phyloP scores from a whole-genome alignment of 2,888 invertebrate genomes.

The Polia nebulosa region DNA sequence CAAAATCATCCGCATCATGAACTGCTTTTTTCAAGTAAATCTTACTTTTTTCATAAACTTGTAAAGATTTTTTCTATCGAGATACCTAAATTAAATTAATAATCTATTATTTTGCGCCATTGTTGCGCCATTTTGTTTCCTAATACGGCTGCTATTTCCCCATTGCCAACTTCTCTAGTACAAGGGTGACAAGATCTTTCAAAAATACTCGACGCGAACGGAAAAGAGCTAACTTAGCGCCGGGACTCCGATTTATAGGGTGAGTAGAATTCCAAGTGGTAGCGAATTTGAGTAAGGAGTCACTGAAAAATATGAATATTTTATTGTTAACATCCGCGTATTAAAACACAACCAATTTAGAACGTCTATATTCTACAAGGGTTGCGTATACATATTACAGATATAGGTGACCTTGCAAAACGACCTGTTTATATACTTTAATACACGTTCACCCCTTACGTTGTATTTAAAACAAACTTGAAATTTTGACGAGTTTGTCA shows the following conservation, averaged over 20 bases:
- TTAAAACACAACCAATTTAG: too few species aligned
- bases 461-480: too few species aligned
- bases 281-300: background rate
- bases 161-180: slow-evolving; percentile 34
- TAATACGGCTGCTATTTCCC: slow-evolving; percentile 30
- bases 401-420: background rate
- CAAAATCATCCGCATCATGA: too few species aligned
- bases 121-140: slow-evolving; percentile 5
- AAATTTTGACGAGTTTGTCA: too few species aligned
- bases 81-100: background rate
- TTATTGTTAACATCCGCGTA: background rate
- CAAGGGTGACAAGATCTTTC: slow-evolving; percentile 53
- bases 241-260: slow-evolving; percentile 19
- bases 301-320: background rate
- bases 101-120: background rate
- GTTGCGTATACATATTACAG: too few species aligned
- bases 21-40: too few species aligned
- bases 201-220: slow-evolving; percentile 48
- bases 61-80: too few species aligned
- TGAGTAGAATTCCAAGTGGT: slow-evolving; percentile 19
- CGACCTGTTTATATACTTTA: background rate
- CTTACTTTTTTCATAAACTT: too few species aligned
- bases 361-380: too few species aligned
- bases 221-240: slow-evolving; percentile 41
- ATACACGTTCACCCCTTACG: too few species aligned